Percentiles rank a stretch among this genome's conserved stretches.
Evolutionary conservation across 2,113 vertebrate species (phyloP).

Genomic region (Lophochroa leadbeateri): DNA sequence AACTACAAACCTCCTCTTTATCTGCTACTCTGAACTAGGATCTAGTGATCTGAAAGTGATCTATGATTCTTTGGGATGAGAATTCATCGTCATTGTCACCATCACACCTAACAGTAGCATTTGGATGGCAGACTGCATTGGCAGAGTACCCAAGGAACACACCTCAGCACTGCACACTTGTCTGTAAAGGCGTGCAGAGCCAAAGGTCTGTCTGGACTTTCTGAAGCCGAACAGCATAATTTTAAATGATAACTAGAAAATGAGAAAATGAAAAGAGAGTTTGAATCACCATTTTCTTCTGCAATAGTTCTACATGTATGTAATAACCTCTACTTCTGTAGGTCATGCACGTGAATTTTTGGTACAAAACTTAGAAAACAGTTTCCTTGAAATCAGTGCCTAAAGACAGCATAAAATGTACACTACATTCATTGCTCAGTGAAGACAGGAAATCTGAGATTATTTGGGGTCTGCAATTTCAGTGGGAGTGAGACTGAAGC

Average conservation of each 20-base stretch:
- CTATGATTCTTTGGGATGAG: neutral
- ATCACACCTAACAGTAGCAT: neutral
- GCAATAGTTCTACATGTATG: neutral
- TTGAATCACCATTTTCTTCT: neutral
- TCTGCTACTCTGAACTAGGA: neutral
- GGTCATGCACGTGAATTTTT: neutral
- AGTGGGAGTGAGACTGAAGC: neutral
- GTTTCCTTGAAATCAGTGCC: neutral
- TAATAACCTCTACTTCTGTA: neutral
- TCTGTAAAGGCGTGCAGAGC: fast-evolving
- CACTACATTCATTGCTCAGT: neutral
- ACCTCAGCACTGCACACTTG: neutral
- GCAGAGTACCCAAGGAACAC: neutral
- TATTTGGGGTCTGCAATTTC: conserved; percentile 12
- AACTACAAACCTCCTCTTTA: neutral
- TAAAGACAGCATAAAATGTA: neutral
- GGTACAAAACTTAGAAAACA: neutral
- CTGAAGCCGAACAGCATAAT: neutral
- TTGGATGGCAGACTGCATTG: neutral
- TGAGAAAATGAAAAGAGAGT: neutral
- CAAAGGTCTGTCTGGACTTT: neutral
- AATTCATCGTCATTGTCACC: neutral
- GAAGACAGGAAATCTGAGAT: neutral
- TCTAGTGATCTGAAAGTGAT: neutral
- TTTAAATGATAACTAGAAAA: neutral